These are phyloP conservation scores for Sturnira hondurensis DNA, from an alignment of 2,113 vertebrate species.

Conservation along the genomic window DNA sequence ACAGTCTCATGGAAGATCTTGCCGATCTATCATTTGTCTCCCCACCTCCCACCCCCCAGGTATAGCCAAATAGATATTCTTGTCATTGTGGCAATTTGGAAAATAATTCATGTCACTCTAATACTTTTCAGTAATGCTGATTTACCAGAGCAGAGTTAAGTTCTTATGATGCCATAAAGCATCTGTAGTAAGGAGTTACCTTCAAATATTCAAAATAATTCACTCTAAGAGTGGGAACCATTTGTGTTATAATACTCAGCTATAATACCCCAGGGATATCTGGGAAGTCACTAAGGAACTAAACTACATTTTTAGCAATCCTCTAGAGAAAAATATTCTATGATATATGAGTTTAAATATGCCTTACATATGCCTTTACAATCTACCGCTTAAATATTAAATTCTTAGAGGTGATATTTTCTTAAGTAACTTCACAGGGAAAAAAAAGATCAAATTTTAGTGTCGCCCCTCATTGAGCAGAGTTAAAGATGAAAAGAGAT, in stretches of 20 bases:
- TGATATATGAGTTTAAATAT: constrained; percentile 31
- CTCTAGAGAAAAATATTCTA: not conserved
- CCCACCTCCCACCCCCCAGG: accelerated
- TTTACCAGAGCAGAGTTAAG: constrained; percentile 17
- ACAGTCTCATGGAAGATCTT: not conserved
- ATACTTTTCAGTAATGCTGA: constrained; percentile 55
- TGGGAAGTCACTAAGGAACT: constrained; percentile 45
- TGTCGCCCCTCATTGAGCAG: not conserved
- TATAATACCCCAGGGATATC: constrained; percentile 15
- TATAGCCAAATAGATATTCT: not conserved
- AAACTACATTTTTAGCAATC: constrained; percentile 31
- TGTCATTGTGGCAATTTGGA: constrained; percentile 1
- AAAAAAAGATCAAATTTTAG: not conserved
- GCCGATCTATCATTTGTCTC: not conserved
- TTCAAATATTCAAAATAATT: constrained; percentile 57
- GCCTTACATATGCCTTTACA: not conserved
- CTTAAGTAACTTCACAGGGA: constrained; percentile 5
- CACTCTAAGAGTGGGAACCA: constrained; percentile 22
- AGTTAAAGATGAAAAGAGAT: not conserved
- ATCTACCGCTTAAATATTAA: not conserved
- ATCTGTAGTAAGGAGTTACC: constrained; percentile 22
- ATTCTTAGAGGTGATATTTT: not conserved
- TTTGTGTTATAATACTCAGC: constrained; percentile 32
- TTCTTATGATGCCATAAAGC: constrained; percentile 50
- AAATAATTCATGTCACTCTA: constrained; percentile 43